Base-by-base conservation (phyloP, 2,797 vertebrate genomes). In the Perodicticus potto region DNA sequence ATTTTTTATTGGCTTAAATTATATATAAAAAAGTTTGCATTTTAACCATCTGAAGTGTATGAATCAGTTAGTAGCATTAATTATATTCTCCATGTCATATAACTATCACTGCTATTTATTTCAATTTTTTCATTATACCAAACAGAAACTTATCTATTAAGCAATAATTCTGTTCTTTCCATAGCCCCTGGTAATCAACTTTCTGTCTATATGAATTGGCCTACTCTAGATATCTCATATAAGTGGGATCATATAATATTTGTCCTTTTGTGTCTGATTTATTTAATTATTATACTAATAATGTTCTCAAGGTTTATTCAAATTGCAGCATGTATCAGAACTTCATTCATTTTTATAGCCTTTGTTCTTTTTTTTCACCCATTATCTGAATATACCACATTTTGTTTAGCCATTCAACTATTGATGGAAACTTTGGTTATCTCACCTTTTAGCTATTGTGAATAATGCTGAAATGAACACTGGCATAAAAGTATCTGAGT, bases 11-110 rank as follows among this genome's bases (percentile, higher is more conserved):
- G 27, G 43, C 49, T 88, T 85, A 89, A 86, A 86, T 80, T 80
- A 81, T 67, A 37, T 77, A 43, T 73, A 85, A n/a, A 17, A 37
- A 77, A 37, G 34, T 73, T 82, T 93, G 40, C 65, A 89, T 86
- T 85, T 80, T 88, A 57, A 84, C 22, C 20, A 88, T 74, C 84
- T 89, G 81, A 92, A 72, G 19, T 67, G 27, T 76, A 74, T 16
- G 83, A 69, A 53, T 87, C 43, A 92, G 49, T 87, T 53, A 92
- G 57, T 73, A 25, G 16, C 22, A 63, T 55, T 86, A 57, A 90
- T 63, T 90, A 89, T 29, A 76, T 29, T 92, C 20, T 84, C 45
- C 59, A 40, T 80, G 40, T 27, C 88, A 23, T 74, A 8, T 22
- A 80, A 65, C 12, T 22, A 91, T 57, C 9, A 78, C 3, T 37